A percentile compares a stretch with the other conserved stretches of the same genome.
Evolutionary conservation across 2,797 vertebrate genomes (phyloP).

Genomic region (Neomorphus geoffroyi): DNA sequence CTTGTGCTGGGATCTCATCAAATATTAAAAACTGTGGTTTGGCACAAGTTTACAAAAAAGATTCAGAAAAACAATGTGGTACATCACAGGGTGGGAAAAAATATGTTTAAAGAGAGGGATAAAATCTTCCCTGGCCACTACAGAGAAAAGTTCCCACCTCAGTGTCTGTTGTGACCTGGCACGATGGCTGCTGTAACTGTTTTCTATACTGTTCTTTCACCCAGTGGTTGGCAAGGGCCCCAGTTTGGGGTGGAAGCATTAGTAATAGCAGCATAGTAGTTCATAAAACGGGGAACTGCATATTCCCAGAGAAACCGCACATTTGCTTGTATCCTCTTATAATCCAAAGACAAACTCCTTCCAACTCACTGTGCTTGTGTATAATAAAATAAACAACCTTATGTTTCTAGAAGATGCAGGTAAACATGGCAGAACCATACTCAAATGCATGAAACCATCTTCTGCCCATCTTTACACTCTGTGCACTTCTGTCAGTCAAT

Average conservation of each 20-base stretch:
- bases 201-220: neutral
- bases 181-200: neutral
- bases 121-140: neutral
- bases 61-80: neutral
- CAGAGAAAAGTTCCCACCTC: neutral
- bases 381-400: neutral
- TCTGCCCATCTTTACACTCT: neutral
- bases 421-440: neutral
- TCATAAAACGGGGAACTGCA: neutral
- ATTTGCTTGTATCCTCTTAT: neutral
- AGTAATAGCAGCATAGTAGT: neutral
- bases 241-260: neutral
- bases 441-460: neutral
- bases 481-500: neutral
- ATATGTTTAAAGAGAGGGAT: neutral
- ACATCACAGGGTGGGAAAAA: neutral
- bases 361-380: neutral
- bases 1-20: neutral
- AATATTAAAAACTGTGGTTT: conserved; percentile 41
- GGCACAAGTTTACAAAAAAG: neutral
- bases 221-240: neutral
- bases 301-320: neutral
- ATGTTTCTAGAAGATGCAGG: neutral
- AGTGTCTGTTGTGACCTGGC: neutral
- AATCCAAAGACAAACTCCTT: neutral